These are phyloP conservation scores for Falcunculus frontatus DNA, from an alignment of 2,113 vertebrate species.

Conservation along the genomic window DNA sequence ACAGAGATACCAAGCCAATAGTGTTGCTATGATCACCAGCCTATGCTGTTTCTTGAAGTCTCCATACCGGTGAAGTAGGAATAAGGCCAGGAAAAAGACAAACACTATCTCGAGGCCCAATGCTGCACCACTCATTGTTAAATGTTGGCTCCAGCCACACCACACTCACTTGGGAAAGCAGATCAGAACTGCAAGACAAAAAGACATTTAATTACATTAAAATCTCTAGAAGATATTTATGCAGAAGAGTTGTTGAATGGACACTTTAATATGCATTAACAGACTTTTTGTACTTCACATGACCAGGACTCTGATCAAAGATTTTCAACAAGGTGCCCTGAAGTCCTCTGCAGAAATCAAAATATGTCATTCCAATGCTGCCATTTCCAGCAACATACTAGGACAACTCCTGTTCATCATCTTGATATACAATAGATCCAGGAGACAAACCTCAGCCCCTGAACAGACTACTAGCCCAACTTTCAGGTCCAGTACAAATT, in stretches of 20 bases:
- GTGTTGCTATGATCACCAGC: constrained; percentile 88
- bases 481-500: background rate
- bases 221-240: background rate
- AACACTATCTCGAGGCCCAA: constrained; percentile 86
- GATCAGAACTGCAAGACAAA: constrained; percentile 52
- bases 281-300: background rate
- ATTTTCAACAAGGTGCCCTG: background rate
- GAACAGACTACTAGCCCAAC: background rate
- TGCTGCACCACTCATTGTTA: constrained; percentile 84
- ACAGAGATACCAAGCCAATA: constrained; percentile 94
- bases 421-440: background rate
- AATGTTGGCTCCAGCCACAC: background rate
- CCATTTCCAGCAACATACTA: background rate
- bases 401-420: background rate
- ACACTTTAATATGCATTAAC: background rate
- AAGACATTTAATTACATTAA: background rate
- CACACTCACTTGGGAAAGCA: background rate
- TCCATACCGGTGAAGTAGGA: constrained; percentile 88
- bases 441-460: background rate
- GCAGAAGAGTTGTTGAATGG: background rate
- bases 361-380: background rate
- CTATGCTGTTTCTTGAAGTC: constrained; percentile 89
- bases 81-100: constrained; percentile 89
- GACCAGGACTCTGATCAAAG: background rate
- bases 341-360: background rate